These are phyloP conservation scores for Gymnobelideus leadbeateri DNA, from an alignment of 2,113 vertebrate genomes.

Conservation along the genomic window DNA sequence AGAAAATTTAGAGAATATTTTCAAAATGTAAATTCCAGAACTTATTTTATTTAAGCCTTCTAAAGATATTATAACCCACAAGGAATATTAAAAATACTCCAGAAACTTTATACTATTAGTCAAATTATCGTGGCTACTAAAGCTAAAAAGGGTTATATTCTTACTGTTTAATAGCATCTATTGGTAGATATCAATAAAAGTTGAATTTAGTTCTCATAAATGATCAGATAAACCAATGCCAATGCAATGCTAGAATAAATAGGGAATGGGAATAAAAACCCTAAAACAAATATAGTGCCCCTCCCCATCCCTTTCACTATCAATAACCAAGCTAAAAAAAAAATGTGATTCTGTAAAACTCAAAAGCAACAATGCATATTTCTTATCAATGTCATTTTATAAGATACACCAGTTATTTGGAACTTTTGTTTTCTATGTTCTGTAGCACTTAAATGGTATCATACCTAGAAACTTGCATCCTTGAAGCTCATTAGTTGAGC, in stretches of 20 bases:
- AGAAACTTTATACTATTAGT: background rate
- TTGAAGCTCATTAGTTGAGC: slow-evolving; percentile 85
- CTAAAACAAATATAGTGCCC: slow-evolving; percentile 18
- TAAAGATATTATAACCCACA: background rate
- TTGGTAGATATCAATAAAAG: background rate
- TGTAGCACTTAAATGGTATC: slow-evolving; percentile 70
- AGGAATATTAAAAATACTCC: background rate
- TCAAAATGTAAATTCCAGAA: background rate
- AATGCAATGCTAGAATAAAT: slow-evolving; percentile 37
- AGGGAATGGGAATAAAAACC: slow-evolving; percentile 46
- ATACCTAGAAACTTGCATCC: slow-evolving; percentile 65
- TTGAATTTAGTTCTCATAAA: background rate
- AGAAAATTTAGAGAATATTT: background rate
- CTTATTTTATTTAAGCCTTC: slow-evolving; percentile 4
- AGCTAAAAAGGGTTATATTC: background rate
- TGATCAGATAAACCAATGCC: background rate
- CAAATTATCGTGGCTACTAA: background rate
- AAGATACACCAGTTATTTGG: slow-evolving; percentile 65
- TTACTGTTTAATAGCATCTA: background rate
- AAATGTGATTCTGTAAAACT: slow-evolving; percentile 45
- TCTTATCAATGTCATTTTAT: slow-evolving; percentile 73
- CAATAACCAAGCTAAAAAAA: slow-evolving; percentile 59
- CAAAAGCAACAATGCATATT: slow-evolving; percentile 48
- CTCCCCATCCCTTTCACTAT: slow-evolving; percentile 41
- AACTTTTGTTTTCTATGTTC: slow-evolving; percentile 65